Evolutionary conservation across 2,888 invertebrate species (phyloP).

Genomic region (Eretmocerus hayati): DNA sequence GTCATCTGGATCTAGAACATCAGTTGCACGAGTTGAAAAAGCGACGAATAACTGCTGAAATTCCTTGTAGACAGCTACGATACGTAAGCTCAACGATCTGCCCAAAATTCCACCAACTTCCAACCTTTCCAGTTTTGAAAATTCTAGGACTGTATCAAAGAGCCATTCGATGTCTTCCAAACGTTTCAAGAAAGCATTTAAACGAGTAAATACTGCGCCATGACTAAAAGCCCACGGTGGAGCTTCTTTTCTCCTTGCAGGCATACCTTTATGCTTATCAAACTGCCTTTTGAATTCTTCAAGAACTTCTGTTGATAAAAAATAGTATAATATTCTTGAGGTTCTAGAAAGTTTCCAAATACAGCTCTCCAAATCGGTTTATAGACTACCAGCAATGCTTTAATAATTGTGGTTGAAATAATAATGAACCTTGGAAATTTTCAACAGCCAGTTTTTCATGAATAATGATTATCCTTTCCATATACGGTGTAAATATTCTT

Average conservation of each 20-base stretch:
- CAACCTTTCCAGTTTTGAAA: slow-evolving; percentile 89
- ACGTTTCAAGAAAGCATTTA: slow-evolving; percentile 69
- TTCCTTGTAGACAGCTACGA: slow-evolving; percentile 72
- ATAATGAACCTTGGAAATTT: too few species aligned
- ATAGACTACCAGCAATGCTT: too few species aligned
- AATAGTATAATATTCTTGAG: too few species aligned
- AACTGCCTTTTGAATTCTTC: slow-evolving; percentile 43
- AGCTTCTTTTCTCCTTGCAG: slow-evolving; percentile 35
- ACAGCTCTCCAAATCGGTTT: too few species aligned
- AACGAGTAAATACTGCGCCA: slow-evolving; percentile 71
- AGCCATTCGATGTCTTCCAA: slow-evolving; percentile 75
- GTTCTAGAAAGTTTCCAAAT: too few species aligned
- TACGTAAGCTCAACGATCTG: slow-evolving; percentile 67
- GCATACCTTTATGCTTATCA: slow-evolving; percentile 35
- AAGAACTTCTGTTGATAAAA: slow-evolving; percentile 30
- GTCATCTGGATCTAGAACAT: slow-evolving; percentile 83
- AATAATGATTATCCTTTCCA: too few species aligned
- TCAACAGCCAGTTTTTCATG: too few species aligned
- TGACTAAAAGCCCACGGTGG: slow-evolving; percentile 76
- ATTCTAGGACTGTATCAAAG: slow-evolving; percentile 88
- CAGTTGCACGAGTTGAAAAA: slow-evolving; percentile 78
- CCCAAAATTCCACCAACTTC: slow-evolving; percentile 89
- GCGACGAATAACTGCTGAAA: slow-evolving; percentile 77
- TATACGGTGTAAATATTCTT: too few species aligned
- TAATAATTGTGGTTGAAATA: too few species aligned